Conservation (phyloP, 2,888 invertebrate species). For the Euspilapteryx auroguttella region DNA sequence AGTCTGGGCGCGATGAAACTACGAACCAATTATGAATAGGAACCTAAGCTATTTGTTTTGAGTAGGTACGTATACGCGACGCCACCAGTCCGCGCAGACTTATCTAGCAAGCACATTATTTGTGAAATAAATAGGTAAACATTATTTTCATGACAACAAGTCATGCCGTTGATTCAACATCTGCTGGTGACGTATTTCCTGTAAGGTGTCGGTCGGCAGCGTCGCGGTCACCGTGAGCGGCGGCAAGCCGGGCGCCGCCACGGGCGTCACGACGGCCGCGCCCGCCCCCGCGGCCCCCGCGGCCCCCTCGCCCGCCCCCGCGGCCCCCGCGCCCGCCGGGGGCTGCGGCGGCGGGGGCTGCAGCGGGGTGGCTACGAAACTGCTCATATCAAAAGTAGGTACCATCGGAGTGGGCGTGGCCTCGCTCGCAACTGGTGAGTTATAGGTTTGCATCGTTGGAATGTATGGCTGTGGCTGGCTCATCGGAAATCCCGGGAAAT, state of each 20-base stretch:
- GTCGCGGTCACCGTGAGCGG: slow-evolving; percentile 78
- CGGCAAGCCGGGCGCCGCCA: slow-evolving; percentile 77
- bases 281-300: slow-evolving; percentile 23
- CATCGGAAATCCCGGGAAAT: slow-evolving; percentile 52
- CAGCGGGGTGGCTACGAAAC: slow-evolving; percentile 27
- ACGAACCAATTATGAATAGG: no score
- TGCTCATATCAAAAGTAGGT: slow-evolving; percentile 48
- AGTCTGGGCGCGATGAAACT: no score
- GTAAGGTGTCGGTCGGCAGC: slow-evolving; percentile 64
- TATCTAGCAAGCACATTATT: no score
- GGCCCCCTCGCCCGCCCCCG: no score
- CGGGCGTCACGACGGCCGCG: slow-evolving; percentile 65
- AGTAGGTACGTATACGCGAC: no score
- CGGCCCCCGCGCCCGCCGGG: no score
- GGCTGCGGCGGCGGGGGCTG: slow-evolving; percentile 33
- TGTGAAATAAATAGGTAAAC: slow-evolving; percentile 25
- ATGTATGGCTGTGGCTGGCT: slow-evolving; percentile 56
- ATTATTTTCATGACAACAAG: slow-evolving; percentile 34
- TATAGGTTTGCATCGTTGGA: slow-evolving; percentile 48
- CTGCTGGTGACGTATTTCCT: slow-evolving; percentile 53
- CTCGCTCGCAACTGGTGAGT: slow-evolving; percentile 11
- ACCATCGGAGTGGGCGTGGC: slow-evolving; percentile 21
- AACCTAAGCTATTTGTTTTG: no score
- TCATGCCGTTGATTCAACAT: slow-evolving; percentile 41
- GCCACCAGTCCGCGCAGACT: no score